Base-by-base conservation (phyloP, 2,888 invertebrate genomes). In the Parnassius smintheus region DNA sequence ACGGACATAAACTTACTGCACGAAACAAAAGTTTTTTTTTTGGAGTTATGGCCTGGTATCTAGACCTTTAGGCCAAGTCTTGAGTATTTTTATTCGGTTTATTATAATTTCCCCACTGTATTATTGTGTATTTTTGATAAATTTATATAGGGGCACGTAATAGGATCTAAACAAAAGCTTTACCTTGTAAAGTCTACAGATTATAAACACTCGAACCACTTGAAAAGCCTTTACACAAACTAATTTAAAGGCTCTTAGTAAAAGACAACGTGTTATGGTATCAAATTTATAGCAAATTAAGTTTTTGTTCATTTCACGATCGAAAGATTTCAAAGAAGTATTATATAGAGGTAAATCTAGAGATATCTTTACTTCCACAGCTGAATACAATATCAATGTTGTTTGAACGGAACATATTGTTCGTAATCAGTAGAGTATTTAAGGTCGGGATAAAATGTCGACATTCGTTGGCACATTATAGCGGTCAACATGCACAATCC, bases 231-330 rank as follows among this genome's bases (percentile, higher is more conserved):
- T 48, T 48, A 11, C n/a, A 18, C 11, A 44, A 55, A 61, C 51
- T 55, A 50, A 44, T 61, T 45, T 18, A 35, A 51, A n/a, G n/a
- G 8, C n/a, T 25, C 12, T 9, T n/a, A 41, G 42, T 25, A 25
- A 44, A 50, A 50, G 73, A 72, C 74, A 72, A 73, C 72, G 69
- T 67, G 68, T 80, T 80, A 76, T 77, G 76, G 35, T 35, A 35
- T 76, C 74, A 77, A 76, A 80, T 84, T 83, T 82, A 85, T 81
- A 77, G 77, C 77, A 76, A 80, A 83, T 81, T 81, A 82, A 78
- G 75, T 66, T 75, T 75, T 74, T 62, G 72, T 76, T 75, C 35
- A 62, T 61, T 67, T 62, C 68, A 70, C 63, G 71, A 73, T 72
- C 74, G 76, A 82, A 83, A 80, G 81, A 77, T 75, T 18, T 18